A percentile compares a stretch with the other conserved stretches of the same genome.
These are phyloP conservation scores for Lanistes nyassanus DNA, from an alignment of 1,140 invertebrate genomes.

Conservation along the genomic window DNA sequence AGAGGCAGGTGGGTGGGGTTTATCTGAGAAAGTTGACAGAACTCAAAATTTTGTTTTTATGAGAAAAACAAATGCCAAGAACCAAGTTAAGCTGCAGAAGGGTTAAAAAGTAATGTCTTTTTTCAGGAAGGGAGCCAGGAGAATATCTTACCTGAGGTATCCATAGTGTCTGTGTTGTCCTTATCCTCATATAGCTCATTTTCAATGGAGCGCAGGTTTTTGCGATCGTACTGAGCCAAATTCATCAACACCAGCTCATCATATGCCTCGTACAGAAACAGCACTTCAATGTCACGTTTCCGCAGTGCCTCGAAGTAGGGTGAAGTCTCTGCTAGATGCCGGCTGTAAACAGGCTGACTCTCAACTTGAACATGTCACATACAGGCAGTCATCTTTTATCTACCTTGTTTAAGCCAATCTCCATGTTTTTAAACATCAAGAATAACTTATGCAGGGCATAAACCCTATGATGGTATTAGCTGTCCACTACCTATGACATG, in stretches of 20 bases:
- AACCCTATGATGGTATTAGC: too few species aligned
- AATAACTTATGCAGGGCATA: too few species aligned
- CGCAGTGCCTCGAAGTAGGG: constrained; percentile 95
- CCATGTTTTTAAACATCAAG: too few species aligned
- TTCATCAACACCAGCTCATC: constrained; percentile 96
- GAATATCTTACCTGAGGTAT: constrained; percentile 49
- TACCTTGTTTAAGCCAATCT: too few species aligned
- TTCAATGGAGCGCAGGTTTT: constrained; percentile 88
- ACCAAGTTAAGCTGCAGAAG: neutral
- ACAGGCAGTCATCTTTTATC: too few species aligned
- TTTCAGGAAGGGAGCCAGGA: too few species aligned
- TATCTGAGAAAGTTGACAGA: too few species aligned
- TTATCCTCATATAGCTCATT: constrained; percentile 87
- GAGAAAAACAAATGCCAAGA: neutral
- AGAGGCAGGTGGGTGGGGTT: too few species aligned
- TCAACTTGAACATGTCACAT: too few species aligned
- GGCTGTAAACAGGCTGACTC: constrained; percentile 77
- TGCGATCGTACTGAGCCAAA: constrained; percentile 83
- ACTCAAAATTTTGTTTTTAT: too few species aligned
- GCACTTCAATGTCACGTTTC: constrained; percentile 83
- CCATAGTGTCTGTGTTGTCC: constrained; percentile 72
- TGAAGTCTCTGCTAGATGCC: constrained; percentile 88
- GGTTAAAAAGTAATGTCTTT: neutral
- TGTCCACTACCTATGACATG: too few species aligned
- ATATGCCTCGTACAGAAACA: constrained; percentile 95